These are phyloP conservation scores for Bubo bubo DNA, from an alignment of 2,113 vertebrate genomes.

Conservation along the genomic window DNA sequence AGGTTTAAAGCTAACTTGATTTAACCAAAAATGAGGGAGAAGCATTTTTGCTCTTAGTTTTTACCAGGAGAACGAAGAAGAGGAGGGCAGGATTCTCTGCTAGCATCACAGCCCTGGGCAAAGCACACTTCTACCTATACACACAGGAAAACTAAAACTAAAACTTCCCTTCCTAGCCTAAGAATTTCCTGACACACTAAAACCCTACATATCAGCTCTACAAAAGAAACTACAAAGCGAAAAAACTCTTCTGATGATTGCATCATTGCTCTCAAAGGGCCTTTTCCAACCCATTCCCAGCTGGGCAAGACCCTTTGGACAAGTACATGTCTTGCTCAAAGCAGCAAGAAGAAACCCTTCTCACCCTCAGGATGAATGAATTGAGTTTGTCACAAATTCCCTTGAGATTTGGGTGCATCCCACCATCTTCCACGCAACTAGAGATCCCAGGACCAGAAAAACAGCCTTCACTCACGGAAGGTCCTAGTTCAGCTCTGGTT, in stretches of 20 bases:
- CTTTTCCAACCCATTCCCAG: not conserved
- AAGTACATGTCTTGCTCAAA: not conserved
- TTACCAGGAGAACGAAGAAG: not conserved
- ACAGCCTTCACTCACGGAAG: not conserved
- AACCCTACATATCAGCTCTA: not conserved
- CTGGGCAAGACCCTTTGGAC: not conserved
- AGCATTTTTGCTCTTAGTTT: not conserved
- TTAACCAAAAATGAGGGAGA: not conserved
- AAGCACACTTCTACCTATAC: not conserved
- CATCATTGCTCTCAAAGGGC: not conserved
- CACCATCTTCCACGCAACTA: fast-evolving
- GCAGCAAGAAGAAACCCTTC: not conserved
- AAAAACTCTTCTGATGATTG: not conserved
- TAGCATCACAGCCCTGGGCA: not conserved
- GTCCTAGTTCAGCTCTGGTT: not conserved
- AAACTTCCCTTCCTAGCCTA: not conserved
- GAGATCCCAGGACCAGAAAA: not conserved
- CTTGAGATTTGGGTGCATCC: not conserved
- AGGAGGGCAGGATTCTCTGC: not conserved
- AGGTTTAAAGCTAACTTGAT: not conserved
- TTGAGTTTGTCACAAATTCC: fast-evolving
- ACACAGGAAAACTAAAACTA: not conserved
- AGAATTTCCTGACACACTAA: not conserved
- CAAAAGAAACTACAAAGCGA: not conserved
- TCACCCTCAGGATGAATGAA: not conserved